Conservation (phyloP, 2,113 vertebrate genomes). For the Pleuronectes platessa region DNA sequence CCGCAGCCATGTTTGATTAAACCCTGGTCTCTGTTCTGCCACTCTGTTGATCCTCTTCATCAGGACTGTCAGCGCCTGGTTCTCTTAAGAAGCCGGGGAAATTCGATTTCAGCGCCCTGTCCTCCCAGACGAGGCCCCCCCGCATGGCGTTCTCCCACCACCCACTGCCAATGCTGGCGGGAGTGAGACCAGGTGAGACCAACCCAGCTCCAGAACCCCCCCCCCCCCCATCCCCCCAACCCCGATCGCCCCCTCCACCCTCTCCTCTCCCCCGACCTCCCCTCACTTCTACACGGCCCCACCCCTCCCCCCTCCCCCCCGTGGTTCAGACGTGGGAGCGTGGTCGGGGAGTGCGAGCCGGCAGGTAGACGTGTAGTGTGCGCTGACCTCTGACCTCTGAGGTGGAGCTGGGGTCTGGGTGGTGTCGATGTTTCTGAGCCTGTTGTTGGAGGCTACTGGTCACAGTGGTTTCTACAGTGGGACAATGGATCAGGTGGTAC, state of each 20-base stretch:
- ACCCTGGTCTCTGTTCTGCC: conserved; percentile 86
- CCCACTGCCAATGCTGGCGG: conserved; percentile 96
- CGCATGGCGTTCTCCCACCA: conserved; percentile 98
- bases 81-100: conserved; percentile 98
- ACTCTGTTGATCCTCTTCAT: conserved; percentile 89
- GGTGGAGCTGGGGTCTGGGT: conserved; percentile 49
- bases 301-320: neutral
- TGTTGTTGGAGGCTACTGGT: conserved; percentile 41
- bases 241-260: conserved; percentile 12
- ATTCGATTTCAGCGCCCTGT: conserved; percentile 95
- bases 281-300: conserved; percentile 52
- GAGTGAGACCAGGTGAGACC: conserved; percentile 97
- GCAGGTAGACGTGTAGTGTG: conserved; percentile 20
- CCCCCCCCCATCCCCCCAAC: conserved; percentile 51
- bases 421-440: conserved; percentile 39
- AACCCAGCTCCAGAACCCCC: conserved; percentile 68
- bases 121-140: conserved; percentile 93
- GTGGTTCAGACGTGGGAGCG: conserved; percentile 52
- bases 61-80: conserved; percentile 92
- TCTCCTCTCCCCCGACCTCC: conserved; percentile 54
- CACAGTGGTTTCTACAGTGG: too few relatives aligned
- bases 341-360: conserved; percentile 46
- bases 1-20: conserved; percentile 83
- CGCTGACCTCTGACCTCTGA: conserved; percentile 1
- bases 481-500: neutral